phyloP scores from a whole-genome alignment of 2,113 vertebrate species.

The Etheostoma cragini region DNA sequence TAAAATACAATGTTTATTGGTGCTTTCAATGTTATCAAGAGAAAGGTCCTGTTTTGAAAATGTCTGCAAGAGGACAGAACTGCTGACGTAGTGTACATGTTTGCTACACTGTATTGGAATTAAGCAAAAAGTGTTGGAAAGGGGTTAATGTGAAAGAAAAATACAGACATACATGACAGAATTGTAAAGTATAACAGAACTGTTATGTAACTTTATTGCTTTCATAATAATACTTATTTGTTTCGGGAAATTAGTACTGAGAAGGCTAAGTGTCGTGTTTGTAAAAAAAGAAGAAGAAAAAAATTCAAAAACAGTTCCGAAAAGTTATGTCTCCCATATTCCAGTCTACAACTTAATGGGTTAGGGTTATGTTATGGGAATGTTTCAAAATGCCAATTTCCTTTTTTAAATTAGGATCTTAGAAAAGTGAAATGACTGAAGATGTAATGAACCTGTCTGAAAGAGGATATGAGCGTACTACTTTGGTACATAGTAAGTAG shows the following conservation, averaged over 20 bases:
- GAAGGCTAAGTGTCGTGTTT: neutral
- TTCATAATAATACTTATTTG: too few relatives aligned
- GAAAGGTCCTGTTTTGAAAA: neutral
- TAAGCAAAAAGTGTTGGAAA: neutral
- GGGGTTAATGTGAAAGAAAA: neutral
- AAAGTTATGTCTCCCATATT: neutral
- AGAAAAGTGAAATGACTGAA: constrained; percentile 1
- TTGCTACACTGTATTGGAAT: neutral
- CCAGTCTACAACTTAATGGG: neutral
- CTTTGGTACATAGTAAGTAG: constrained; percentile 29
- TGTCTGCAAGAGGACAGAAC: neutral
- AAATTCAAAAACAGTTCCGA: neutral
- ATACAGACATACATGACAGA: neutral
- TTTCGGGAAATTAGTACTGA: neutral
- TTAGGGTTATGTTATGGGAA: too few relatives aligned
- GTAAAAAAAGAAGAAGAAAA: neutral
- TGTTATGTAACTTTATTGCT: neutral
- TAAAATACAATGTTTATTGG: neutral
- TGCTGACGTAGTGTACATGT: too few relatives aligned
- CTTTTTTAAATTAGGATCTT: neutral
- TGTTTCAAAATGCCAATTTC: constrained; percentile 7
- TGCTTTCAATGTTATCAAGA: neutral
- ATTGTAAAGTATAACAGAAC: neutral
- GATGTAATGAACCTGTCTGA: neutral
- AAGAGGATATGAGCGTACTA: neutral